These are phyloP conservation scores for Brachyhypopomus occidentalis DNA, from an alignment of 2,113 vertebrate species.

Conservation along the genomic window DNA sequence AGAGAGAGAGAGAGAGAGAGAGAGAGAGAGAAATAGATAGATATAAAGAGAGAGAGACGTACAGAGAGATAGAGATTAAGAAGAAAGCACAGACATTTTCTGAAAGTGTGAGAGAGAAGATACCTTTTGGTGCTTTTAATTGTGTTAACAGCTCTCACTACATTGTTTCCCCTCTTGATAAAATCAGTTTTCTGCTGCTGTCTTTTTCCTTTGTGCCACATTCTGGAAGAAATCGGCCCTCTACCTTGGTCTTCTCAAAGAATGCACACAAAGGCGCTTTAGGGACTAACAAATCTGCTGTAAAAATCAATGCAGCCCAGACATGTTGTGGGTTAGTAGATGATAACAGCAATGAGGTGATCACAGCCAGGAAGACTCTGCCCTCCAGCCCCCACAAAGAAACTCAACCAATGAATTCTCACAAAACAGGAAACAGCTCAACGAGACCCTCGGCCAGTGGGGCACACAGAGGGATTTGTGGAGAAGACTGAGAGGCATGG, in stretches of 20 bases:
- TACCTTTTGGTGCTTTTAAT: background rate
- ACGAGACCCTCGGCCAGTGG: background rate
- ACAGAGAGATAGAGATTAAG: background rate
- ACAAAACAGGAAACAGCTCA: background rate
- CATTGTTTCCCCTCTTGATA: background rate
- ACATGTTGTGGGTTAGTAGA: background rate
- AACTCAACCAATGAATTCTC: background rate
- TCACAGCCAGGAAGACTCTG: no score
- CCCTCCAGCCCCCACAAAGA: background rate
- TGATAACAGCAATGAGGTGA: background rate
- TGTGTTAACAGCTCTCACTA: background rate
- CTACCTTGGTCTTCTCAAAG: background rate
- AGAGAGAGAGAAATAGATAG: background rate
- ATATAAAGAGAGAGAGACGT: background rate
- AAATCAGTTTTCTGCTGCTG: background rate
- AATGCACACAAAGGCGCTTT: background rate
- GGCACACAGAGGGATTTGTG: background rate
- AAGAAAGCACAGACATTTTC: background rate
- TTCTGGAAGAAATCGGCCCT: background rate
- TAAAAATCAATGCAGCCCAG: background rate
- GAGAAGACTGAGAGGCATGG: background rate
- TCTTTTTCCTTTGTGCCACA: slow-evolving; percentile 2
- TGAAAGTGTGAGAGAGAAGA: background rate
- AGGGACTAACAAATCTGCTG: background rate
- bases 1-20: background rate